phyloP scores from a whole-genome alignment of 2,888 invertebrate species.

The Rhagophthalmus giganteus region DNA sequence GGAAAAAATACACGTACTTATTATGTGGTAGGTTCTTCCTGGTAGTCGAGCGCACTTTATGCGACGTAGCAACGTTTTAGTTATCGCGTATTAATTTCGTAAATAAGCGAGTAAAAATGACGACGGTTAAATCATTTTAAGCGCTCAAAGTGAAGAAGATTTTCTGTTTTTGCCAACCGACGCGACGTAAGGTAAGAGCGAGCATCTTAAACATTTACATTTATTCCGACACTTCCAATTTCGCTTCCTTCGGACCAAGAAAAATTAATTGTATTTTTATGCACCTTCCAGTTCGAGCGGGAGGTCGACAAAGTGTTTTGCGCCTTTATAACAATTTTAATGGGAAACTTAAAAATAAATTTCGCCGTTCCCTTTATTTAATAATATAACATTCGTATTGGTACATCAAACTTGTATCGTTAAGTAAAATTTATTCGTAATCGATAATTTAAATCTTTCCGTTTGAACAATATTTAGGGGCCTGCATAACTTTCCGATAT shows the following conservation, averaged over 20 bases:
- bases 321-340: constrained; percentile 14
- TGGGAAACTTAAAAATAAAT: constrained; percentile 7
- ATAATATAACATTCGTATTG: neutral
- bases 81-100: too few relatives aligned
- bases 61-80: too few relatives aligned
- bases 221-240: constrained; percentile 9
- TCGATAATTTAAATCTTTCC: too few relatives aligned
- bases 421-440: too few relatives aligned
- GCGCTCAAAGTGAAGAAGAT: constrained; percentile 9
- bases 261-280: constrained; percentile 25
- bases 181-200: constrained; percentile 9
- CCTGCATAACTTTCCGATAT: too few relatives aligned
- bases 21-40: too few relatives aligned
- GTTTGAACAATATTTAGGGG: too few relatives aligned
- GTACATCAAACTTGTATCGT: too few relatives aligned
- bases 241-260: constrained; percentile 12
- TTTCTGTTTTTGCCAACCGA: constrained; percentile 6
- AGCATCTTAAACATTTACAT: constrained; percentile 21
- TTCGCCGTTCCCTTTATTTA: neutral
- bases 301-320: constrained; percentile 17
- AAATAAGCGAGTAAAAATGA: too few relatives aligned
- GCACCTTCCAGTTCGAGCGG: constrained; percentile 13
- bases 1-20: too few relatives aligned
- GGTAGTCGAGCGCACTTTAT: too few relatives aligned
- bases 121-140: constrained; percentile 11